Conservation (phyloP, 2,797 vertebrate genomes). For the Astyanax mexicanus region DNA sequence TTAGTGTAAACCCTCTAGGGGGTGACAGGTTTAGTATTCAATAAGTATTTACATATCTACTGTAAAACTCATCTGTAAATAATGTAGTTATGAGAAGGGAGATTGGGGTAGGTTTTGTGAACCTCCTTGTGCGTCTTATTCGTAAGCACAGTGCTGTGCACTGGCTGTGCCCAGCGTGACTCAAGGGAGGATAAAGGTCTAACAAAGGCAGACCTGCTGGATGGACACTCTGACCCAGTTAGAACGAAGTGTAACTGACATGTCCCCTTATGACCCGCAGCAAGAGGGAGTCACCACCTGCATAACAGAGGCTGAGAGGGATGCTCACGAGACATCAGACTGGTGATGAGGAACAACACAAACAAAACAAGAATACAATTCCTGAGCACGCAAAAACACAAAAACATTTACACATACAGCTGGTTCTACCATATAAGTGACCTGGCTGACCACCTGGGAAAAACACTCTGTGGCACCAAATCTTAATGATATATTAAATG, state of each 20-base stretch:
- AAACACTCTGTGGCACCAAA: too few species aligned
- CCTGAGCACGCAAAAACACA: too few species aligned
- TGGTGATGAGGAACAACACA: too few species aligned
- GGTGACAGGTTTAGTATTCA: not conserved
- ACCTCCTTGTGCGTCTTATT: not conserved
- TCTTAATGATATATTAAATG: too few species aligned
- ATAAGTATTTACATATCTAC: not conserved
- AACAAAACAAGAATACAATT: too few species aligned
- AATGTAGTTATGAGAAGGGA: not conserved
- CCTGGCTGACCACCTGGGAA: too few species aligned
- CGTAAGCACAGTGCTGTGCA: not conserved
- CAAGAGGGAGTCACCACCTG: not conserved
- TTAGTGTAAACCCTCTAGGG: too few species aligned
- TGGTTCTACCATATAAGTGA: too few species aligned
- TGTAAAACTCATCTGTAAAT: too few species aligned
- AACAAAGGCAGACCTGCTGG: not conserved
- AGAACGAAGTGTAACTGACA: not conserved
- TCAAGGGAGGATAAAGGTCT: not conserved
- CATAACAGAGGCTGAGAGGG: not conserved
- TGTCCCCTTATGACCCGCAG: not conserved
- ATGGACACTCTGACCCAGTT: constrained; percentile 7
- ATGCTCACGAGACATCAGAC: too few species aligned
- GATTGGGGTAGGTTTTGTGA: too few species aligned
- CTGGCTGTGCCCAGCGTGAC: not conserved
- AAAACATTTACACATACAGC: too few species aligned